These are phyloP conservation scores for Balanococcus diminutus DNA, from an alignment of 2,888 invertebrate species.

Conservation along the genomic window DNA sequence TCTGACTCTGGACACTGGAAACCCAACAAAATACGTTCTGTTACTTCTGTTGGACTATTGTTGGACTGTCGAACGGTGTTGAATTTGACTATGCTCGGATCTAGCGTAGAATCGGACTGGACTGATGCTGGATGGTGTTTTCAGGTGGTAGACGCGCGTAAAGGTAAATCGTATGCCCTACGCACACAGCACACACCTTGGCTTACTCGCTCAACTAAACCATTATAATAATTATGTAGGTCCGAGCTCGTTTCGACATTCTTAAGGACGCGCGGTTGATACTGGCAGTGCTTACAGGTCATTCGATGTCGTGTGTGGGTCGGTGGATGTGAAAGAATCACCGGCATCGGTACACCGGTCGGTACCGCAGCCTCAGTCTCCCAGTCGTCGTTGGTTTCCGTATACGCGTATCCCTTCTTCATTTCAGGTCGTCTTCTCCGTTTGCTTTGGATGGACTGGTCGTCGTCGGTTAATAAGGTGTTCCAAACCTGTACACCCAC, in stretches of 20 bases:
- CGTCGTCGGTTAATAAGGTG: constrained; percentile 47
- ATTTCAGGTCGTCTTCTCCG: constrained; percentile 19
- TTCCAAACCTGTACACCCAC: constrained; percentile 55
- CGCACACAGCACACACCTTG: constrained; percentile 1
- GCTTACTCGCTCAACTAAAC: neutral
- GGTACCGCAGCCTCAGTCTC: neutral
- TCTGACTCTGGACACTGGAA: no score
- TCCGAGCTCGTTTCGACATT: constrained; percentile 50
- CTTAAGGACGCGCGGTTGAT: constrained; percentile 46
- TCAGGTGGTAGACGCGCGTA: neutral
- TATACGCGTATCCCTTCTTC: constrained; percentile 26
- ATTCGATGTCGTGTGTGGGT: constrained; percentile 55
- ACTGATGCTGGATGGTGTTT: neutral
- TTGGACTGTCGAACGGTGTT: neutral
- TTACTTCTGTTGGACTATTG: neutral
- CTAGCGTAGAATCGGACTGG: no score
- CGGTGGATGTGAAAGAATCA: constrained; percentile 47
- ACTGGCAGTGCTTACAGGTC: constrained; percentile 14
- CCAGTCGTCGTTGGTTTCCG: constrained; percentile 39
- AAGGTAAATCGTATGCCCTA: neutral
- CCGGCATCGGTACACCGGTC: neutral
- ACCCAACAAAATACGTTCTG: no score
- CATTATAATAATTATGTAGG: constrained; percentile 25
- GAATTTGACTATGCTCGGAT: no score
- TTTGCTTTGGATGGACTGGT: constrained; percentile 48